Evolutionary conservation across 2,797 vertebrate genomes (phyloP).

Genomic region (Esox lucius): DNA sequence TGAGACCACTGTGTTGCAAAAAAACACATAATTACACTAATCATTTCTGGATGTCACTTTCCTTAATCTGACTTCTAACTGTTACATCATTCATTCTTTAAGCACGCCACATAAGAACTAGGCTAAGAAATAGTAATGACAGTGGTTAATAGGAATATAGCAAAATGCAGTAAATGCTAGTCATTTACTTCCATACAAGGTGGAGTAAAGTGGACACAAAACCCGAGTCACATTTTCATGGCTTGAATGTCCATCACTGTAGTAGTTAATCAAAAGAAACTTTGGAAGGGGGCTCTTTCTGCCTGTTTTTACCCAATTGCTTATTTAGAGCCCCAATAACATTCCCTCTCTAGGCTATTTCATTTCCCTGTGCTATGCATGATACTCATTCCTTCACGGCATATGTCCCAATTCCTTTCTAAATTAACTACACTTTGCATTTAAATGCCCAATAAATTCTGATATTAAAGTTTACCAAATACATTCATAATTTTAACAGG

Average conservation of each 20-base stretch:
- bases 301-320: too few relatives aligned
- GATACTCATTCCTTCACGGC: neutral
- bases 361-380: neutral
- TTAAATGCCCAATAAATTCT: neutral
- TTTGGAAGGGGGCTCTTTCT: neutral
- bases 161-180: too few relatives aligned
- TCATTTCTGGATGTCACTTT: neutral
- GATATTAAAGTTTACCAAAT: neutral
- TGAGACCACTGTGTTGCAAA: neutral
- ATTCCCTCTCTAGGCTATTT: neutral
- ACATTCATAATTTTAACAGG: neutral
- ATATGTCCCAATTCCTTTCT: neutral
- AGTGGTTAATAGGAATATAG: neutral
- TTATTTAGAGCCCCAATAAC: too few relatives aligned
- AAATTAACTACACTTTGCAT: neutral
- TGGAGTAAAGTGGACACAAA: neutral
- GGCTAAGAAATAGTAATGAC: neutral
- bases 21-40: neutral
- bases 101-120: neutral
- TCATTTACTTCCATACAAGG: neutral
- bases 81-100: neutral
- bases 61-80: neutral
- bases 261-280: neutral
- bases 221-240: neutral
- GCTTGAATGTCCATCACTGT: neutral